These are phyloP conservation scores for Iphiclides podalirius DNA, from an alignment of 2,888 invertebrate genomes.

Conservation along the genomic window DNA sequence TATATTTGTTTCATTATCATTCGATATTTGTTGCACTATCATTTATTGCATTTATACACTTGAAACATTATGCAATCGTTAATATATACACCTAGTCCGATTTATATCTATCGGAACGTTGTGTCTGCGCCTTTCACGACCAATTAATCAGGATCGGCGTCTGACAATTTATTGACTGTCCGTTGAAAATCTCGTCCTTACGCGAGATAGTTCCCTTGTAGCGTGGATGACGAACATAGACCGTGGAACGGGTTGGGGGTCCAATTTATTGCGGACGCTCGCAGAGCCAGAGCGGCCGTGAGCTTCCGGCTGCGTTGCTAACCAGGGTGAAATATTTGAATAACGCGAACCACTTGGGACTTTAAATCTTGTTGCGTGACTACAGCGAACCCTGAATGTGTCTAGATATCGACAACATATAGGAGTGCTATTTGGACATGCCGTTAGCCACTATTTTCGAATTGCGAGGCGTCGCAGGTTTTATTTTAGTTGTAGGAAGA, in stretches of 20 bases:
- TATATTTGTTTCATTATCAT: too few relatives aligned
- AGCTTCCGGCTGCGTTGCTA: slow-evolving; percentile 45
- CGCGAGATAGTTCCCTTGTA: slow-evolving; percentile 27
- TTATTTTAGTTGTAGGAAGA: too few relatives aligned
- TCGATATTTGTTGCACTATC: too few relatives aligned
- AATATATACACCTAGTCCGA: background rate
- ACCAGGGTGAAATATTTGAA: slow-evolving; percentile 69
- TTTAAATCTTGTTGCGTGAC: slow-evolving; percentile 72
- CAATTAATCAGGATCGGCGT: slow-evolving; percentile 25
- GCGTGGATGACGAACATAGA: slow-evolving; percentile 28
- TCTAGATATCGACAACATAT: slow-evolving; percentile 44
- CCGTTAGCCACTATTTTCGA: too few relatives aligned
- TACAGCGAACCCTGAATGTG: slow-evolving; percentile 36
- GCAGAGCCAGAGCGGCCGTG: slow-evolving; percentile 19
- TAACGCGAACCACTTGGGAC: slow-evolving; percentile 46
- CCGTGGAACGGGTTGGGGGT: slow-evolving; percentile 25
- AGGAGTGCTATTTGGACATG: slow-evolving; percentile 37
- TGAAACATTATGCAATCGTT: too few relatives aligned
- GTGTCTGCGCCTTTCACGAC: slow-evolving; percentile 20
- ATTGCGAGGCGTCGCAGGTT: too few relatives aligned
- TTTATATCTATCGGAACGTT: slow-evolving; percentile 10
- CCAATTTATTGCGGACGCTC: slow-evolving; percentile 28
- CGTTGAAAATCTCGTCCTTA: slow-evolving; percentile 28
- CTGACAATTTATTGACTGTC: slow-evolving; percentile 30
- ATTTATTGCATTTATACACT: too few relatives aligned